phyloP scores from a whole-genome alignment of 2,888 invertebrate genomes.

The Smittia sp. region DNA sequence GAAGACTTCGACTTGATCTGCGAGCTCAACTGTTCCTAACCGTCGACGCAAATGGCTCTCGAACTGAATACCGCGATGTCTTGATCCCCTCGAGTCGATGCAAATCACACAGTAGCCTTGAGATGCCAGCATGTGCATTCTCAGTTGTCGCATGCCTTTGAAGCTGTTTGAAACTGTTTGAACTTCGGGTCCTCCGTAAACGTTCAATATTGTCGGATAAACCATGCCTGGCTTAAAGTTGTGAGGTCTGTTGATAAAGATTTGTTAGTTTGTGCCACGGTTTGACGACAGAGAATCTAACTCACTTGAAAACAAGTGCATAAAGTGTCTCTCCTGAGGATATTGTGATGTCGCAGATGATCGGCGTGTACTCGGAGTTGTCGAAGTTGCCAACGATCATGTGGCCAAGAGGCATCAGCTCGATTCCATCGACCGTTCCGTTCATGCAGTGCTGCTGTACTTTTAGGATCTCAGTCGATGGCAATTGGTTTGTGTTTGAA shows the following conservation, averaged over 20 bases:
- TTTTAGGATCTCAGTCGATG: slow-evolving; percentile 74
- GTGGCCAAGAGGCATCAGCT: slow-evolving; percentile 67
- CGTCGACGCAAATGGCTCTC: slow-evolving; percentile 85
- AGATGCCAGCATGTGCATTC: slow-evolving; percentile 92
- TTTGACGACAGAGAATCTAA: background rate
- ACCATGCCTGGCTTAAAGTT: slow-evolving; percentile 59
- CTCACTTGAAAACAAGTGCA: slow-evolving; percentile 82
- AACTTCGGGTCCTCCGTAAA: slow-evolving; percentile 98
- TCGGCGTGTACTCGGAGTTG: slow-evolving; percentile 64
- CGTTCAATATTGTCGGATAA: slow-evolving; percentile 92
- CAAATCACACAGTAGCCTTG: slow-evolving; percentile 95
- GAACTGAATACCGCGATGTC: slow-evolving; percentile 87
- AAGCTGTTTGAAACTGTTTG: slow-evolving; percentile 96
- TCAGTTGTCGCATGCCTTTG: slow-evolving; percentile 86
- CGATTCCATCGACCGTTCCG: slow-evolving; percentile 67
- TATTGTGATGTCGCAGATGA: slow-evolving; percentile 68
- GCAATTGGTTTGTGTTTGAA: slow-evolving; percentile 77
- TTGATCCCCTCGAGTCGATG: slow-evolving; percentile 93
- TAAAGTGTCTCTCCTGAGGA: slow-evolving; percentile 69
- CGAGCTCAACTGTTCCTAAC: slow-evolving; percentile 91
- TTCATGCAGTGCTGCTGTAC: slow-evolving; percentile 61
- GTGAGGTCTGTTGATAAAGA: slow-evolving; percentile 56
- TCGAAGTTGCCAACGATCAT: slow-evolving; percentile 64
- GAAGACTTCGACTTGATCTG: slow-evolving; percentile 93
- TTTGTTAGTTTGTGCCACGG: background rate